Base-by-base conservation (phyloP, 2,888 invertebrate species). In the Zygothrica quintamaculata region DNA sequence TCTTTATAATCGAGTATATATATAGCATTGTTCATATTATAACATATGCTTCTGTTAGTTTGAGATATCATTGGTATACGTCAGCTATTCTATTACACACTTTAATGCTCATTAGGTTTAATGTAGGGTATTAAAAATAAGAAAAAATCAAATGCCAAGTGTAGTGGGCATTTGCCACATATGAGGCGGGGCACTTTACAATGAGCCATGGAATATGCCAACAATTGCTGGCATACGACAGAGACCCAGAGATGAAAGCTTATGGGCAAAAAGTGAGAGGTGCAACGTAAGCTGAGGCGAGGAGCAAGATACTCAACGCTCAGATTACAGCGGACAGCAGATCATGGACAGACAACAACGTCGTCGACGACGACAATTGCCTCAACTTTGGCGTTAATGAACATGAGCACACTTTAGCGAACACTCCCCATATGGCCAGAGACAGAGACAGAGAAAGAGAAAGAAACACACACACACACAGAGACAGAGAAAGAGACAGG, bases 301-400 rank as follows among this genome's bases (percentile, higher is more conserved):
- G 34, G 12, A 22, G 11, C 7, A 15, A 9, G 61, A 50, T 50
- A 66, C 64, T 65, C 59, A 39, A 53, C 42, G 65, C 70, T 82
- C 84, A 71, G 86, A 80, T 80, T 86, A 80, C 80, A 86, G 59
- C 66, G 67, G 74, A 69, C 60, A 29, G 26, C 22, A 5, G 29
- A 36, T 15, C 11, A 8, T 11, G 37, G 26, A 16, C 37, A n/a
- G 52, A 69, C 76, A 31, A 62, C 68, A 57, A 64, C 57, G 52
- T 60, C 82, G 78, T 84, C 68, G 59, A 64, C 57, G 52, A 62
- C 82, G 78, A 87, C 87, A 82, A 82, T 82, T 82, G 82, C 82
- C 85, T 74, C 78, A 74, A 78, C 85, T 87, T 84, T 84, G 85
- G 87, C 87, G 85, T 87, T 84, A 84, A 84, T 84, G 87, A 84